Evolutionary conservation across 2,113 vertebrate genomes (phyloP).

Genomic region (Nothocercus julius): DNA sequence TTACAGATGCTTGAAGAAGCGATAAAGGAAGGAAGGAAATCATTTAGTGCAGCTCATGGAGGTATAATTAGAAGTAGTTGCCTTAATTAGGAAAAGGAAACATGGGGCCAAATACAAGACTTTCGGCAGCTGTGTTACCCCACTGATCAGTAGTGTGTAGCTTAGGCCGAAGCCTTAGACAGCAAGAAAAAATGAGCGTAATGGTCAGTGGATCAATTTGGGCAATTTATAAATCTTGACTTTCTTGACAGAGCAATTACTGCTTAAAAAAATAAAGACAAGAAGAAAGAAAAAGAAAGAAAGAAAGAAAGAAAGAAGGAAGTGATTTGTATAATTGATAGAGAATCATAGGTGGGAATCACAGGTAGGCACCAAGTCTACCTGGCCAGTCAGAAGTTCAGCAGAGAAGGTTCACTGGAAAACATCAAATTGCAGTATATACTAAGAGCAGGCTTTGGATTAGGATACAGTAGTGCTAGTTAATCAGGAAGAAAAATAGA

Average conservation of each 20-base stretch:
- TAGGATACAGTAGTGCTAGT: rapidly evolving
- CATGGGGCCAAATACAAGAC: background rate
- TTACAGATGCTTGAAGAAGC: background rate
- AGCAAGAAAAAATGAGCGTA: background rate
- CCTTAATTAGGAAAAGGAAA: background rate
- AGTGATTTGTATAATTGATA: rapidly evolving
- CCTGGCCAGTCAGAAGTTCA: background rate
- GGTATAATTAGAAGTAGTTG: background rate
- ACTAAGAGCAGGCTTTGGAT: background rate
- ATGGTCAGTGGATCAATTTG: background rate
- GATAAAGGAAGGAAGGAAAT: background rate
- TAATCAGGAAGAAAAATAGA: background rate
- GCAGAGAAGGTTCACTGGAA: background rate
- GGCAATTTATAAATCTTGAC: background rate
- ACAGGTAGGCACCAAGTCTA: background rate
- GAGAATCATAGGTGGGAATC: background rate
- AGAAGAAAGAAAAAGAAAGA: too few relatives aligned
- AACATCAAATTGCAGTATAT: background rate
- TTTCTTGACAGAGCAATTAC: background rate
- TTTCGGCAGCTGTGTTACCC: background rate
- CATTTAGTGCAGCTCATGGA: background rate
- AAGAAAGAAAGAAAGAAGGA: too few relatives aligned
- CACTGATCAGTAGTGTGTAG: too few relatives aligned
- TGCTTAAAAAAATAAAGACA: background rate
- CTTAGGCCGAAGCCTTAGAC: background rate